Evolutionary conservation across 2,113 vertebrate species (phyloP).

Genomic region (Pan paniscus): DNA sequence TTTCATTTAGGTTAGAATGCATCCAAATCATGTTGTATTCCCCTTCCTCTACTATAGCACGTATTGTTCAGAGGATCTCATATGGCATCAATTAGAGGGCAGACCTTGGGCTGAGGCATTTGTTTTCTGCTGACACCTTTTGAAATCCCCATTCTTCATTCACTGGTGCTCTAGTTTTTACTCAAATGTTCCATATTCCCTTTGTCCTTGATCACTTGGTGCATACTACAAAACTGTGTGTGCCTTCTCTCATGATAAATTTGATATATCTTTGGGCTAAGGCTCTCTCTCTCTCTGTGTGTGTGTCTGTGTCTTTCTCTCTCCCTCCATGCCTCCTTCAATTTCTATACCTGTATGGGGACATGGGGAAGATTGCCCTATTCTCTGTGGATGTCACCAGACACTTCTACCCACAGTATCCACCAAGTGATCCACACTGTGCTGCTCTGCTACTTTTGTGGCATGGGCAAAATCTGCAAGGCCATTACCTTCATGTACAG

Average conservation of each 20-base stretch:
- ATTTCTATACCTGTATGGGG: neutral
- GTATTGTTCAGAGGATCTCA: neutral
- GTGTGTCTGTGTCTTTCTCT: accelerated
- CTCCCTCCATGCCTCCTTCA: neutral
- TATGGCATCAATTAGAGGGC: neutral
- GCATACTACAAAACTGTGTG: neutral
- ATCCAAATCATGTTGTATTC: neutral
- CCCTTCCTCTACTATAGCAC: neutral
- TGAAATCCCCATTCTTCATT: neutral
- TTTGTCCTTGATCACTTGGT: neutral
- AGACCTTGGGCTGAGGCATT: neutral
- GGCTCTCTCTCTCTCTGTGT: neutral
- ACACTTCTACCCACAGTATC: neutral
- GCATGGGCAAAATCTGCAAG: neutral
- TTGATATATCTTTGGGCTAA: neutral
- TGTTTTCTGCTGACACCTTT: neutral
- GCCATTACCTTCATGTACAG: neutral
- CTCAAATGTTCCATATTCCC: neutral
- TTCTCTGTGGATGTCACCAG: neutral
- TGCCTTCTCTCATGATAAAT: neutral
- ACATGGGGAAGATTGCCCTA: neutral
- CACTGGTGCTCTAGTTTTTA: neutral
- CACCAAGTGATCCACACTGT: neutral
- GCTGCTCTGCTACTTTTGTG: neutral
- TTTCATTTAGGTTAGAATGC: neutral